Evolutionary conservation across 2,888 invertebrate genomes (phyloP).

Genomic region (Ischnus inquisitorius): DNA sequence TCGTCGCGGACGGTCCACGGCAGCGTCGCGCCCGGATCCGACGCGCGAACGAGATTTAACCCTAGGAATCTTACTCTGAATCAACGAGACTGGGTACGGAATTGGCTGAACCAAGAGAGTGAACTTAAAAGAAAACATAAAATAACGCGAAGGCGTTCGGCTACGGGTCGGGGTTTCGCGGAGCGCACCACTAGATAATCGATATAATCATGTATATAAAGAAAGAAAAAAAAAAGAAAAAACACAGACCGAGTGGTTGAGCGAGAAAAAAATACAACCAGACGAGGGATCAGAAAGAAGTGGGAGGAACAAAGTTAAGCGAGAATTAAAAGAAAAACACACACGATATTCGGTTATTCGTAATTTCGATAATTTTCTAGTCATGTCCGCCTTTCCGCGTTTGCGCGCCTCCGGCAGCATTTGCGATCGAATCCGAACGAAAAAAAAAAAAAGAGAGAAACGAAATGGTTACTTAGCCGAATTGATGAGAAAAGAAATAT

Average conservation of each 20-base stretch:
- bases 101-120: conserved; percentile 33
- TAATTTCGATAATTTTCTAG: conserved; percentile 61
- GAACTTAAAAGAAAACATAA: neutral
- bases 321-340: neutral
- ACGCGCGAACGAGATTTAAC: neutral
- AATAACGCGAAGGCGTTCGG: conserved; percentile 55
- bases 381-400: conserved; percentile 66
- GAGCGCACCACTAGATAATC: conserved; percentile 65
- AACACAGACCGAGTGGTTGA: conserved; percentile 8
- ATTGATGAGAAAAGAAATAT: conserved; percentile 17
- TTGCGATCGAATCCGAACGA: conserved; percentile 24
- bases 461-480: conserved; percentile 6
- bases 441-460: conserved; percentile 9
- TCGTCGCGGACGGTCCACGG: conserved; percentile 2
- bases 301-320: neutral
- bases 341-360: conserved; percentile 27
- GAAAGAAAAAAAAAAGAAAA: conserved; percentile 1
- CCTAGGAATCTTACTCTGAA: conserved; percentile 51
- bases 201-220: conserved; percentile 67
- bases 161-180: conserved; percentile 59
- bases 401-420: conserved; percentile 58
- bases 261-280: conserved; percentile 42
- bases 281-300: conserved; percentile 10
- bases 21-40: neutral
- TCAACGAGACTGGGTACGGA: conserved; percentile 56